Conservation (phyloP, 2,113 vertebrate genomes). For the Anthoscopus minutus region DNA sequence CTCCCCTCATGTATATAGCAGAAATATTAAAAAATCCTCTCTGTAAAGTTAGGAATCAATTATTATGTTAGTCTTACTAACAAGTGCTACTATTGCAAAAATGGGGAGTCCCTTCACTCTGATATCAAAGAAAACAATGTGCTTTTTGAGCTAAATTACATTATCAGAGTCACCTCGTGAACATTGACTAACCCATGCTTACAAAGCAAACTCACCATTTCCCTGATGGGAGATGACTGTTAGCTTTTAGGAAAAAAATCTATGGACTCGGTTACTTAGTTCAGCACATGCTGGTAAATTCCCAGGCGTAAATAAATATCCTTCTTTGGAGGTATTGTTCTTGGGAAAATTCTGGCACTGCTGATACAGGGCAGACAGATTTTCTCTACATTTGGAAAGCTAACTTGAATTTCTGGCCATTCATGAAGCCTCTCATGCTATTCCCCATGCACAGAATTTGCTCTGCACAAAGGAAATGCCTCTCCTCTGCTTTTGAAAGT, state of each 20-base stretch:
- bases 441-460: neutral
- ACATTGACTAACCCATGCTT: neutral
- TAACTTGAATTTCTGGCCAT: slow-evolving; percentile 11
- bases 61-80: neutral
- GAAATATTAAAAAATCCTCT: neutral
- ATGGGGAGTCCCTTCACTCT: neutral
- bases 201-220: neutral
- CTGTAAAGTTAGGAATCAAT: neutral
- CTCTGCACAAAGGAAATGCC: neutral
- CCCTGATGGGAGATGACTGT: neutral
- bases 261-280: neutral
- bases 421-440: neutral
- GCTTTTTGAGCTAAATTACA: neutral
- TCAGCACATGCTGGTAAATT: neutral
- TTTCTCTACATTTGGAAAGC: neutral
- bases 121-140: slow-evolving; percentile 1
- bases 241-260: neutral
- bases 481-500: slow-evolving; percentile 7
- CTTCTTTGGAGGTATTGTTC: neutral
- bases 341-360: slow-evolving; percentile 2
- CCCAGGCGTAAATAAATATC: neutral
- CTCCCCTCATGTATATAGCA: neutral
- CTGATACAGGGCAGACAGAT: neutral
- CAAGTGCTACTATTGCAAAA: neutral
- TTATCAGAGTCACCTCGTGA: neutral